Evolutionary conservation across 2,797 vertebrate genomes (phyloP).

Genomic region (Rhinogobio ventralis): DNA sequence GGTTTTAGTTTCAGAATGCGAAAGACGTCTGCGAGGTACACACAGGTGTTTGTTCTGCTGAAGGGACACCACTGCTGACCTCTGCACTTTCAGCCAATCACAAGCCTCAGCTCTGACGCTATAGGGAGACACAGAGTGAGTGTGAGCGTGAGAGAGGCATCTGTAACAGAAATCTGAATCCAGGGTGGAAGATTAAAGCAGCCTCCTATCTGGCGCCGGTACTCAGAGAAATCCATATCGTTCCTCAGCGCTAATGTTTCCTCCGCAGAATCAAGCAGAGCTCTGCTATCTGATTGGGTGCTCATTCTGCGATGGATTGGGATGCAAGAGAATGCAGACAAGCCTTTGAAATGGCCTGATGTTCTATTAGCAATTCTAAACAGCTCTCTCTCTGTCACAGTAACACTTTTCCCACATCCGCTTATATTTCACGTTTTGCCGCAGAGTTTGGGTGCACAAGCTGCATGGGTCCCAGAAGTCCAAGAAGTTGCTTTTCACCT

Average conservation of each 20-base stretch:
- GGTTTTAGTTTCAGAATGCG: conserved; percentile 41
- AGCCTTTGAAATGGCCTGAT: conserved; percentile 71
- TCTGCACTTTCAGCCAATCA: conserved; percentile 57
- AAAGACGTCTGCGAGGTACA: conserved; percentile 26
- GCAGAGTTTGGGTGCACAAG: neutral
- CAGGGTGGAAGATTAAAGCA: conserved; percentile 68
- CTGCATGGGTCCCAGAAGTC: neutral
- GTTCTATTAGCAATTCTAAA: conserved; percentile 76
- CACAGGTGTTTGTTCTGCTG: conserved; percentile 47
- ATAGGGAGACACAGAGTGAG: conserved; percentile 39
- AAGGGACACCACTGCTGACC: conserved; percentile 54
- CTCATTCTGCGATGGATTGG: conserved; percentile 69
- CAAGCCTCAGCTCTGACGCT: conserved; percentile 41
- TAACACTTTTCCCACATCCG: conserved; percentile 35
- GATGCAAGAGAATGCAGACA: conserved; percentile 70
- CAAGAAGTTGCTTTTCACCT: neutral
- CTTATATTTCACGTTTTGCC: conserved; percentile 49
- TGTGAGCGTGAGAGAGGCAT: conserved; percentile 53
- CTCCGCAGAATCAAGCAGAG: conserved; percentile 66
- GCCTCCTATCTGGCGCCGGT: conserved; percentile 64
- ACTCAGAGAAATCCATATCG: conserved; percentile 67
- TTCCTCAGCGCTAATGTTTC: conserved; percentile 69
- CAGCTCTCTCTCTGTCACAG: conserved; percentile 61
- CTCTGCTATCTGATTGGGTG: conserved; percentile 73
- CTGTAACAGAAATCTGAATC: conserved; percentile 57